These are phyloP conservation scores for Drosophila quinaria DNA, from an alignment of 2,888 invertebrate genomes.

Conservation along the genomic window DNA sequence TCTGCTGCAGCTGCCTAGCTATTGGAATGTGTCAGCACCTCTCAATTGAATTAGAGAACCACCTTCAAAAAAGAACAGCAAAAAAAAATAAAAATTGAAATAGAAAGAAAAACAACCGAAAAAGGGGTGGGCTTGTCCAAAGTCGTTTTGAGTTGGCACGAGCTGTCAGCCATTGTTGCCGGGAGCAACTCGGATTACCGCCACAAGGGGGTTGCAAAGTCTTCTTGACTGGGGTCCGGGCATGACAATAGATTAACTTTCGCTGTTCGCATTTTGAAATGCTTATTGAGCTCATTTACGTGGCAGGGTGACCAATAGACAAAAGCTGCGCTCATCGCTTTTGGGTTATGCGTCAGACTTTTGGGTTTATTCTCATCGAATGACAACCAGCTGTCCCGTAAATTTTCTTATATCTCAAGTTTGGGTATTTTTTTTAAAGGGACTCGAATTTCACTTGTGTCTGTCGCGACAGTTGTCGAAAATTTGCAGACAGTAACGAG, in stretches of 20 bases:
- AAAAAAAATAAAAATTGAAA: background rate
- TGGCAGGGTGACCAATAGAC: constrained; percentile 18
- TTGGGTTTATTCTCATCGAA: constrained; percentile 3
- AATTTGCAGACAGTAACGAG: constrained; percentile 53
- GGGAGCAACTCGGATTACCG: constrained; percentile 42
- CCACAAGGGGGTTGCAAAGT: constrained; percentile 29
- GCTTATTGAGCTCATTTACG: constrained; percentile 52
- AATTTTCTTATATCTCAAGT: constrained; percentile 6
- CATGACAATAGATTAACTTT: constrained; percentile 53
- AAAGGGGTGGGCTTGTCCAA: constrained; percentile 37
- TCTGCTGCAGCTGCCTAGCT: constrained; percentile 10
- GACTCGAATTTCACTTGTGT: constrained; percentile 66
- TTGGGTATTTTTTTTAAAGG: constrained; percentile 27
- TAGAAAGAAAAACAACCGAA: constrained; percentile 4
- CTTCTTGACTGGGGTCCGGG: constrained; percentile 9
- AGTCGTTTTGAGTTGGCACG: constrained; percentile 46
- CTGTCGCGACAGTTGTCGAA: constrained; percentile 43
- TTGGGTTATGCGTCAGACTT: constrained; percentile 36
- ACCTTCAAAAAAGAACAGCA: constrained; percentile 11
- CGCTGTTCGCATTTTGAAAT: constrained; percentile 33
- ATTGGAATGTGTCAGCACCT: constrained; percentile 45
- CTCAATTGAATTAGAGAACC: constrained; percentile 40
- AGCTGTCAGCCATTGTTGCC: constrained; percentile 40
- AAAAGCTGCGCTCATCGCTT: constrained; percentile 35
- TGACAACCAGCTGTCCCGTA: constrained; percentile 44